Evolutionary conservation across 2,888 invertebrate genomes (phyloP).

Genomic region (Ferrisia virgata): DNA sequence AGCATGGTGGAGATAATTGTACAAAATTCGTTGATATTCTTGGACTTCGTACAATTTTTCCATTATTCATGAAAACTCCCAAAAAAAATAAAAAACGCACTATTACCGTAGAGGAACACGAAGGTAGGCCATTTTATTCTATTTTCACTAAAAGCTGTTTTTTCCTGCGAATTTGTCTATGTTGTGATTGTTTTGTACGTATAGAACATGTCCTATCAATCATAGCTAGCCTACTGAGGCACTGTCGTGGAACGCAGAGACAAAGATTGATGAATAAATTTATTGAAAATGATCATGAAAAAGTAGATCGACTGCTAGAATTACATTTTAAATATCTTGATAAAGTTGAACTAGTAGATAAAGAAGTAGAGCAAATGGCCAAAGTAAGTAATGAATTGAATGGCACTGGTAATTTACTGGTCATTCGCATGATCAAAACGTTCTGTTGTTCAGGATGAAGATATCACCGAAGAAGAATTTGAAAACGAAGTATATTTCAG

Average conservation of each 20-base stretch:
- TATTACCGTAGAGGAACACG: constrained; percentile 82
- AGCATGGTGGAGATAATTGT: constrained; percentile 91
- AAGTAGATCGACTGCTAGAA: constrained; percentile 93
- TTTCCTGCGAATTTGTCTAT: background rate
- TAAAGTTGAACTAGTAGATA: constrained; percentile 82
- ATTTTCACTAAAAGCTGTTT: background rate
- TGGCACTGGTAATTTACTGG: constrained; percentile 52
- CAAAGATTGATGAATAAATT: constrained; percentile 92
- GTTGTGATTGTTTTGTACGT: background rate
- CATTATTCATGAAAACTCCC: constrained; percentile 98
- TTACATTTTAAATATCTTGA: constrained; percentile 95
- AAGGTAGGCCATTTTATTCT: no score
- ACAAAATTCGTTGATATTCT: constrained; percentile 97
- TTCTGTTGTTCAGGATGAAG: background rate
- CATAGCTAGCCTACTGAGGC: constrained; percentile 86
- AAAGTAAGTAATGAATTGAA: constrained; percentile 38
- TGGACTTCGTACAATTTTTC: constrained; percentile 93
- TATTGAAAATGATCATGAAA: constrained; percentile 96
- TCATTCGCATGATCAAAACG: background rate
- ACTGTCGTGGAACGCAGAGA: constrained; percentile 85
- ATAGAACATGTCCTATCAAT: constrained; percentile 89
- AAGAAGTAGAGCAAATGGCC: constrained; percentile 50
- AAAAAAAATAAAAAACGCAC: constrained; percentile 75
- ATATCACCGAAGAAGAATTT: constrained; percentile 64
- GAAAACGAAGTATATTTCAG: constrained; percentile 85